Evolutionary conservation across 2,113 vertebrate genomes (phyloP), one percentile per base, ranked within the genome.

Genomic region (Chitala chitala): DNA sequence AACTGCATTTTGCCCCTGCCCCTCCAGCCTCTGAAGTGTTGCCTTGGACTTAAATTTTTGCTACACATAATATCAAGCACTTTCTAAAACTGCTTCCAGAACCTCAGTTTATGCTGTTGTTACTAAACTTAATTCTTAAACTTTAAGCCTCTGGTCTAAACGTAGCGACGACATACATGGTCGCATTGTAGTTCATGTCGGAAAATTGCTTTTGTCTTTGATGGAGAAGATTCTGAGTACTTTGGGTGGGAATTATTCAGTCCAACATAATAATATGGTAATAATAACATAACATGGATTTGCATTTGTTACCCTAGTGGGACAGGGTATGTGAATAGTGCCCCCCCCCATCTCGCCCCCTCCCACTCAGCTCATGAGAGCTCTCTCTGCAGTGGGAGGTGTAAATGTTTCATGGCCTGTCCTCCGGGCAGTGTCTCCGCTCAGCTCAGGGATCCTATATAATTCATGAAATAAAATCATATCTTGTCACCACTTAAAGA

Each of bases 181-280:
- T 69, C 17, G 4, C 20, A 4, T 53, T 53, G 15, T n/a, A 36
- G 53, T 69, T 48, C 46, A 29, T 7, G 22, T 15, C 26, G 17
- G 6, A 8, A n/a, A n/a, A 69, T 51, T 69, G 17, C 8, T 33
- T 53, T 69, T 24, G 50, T 53, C 68, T 53, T 69, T 69, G 26
- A 69, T 13, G 15, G 12, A 29, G n/a, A 69, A 33, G 48, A 69
- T 5, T 51, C 17, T 20, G 44, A 20, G 68, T 51, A 53, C 46
- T 17, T 69, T 48, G 33, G 13, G 53, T 31, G 68, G 26, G 48
- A 69, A 36, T 53, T 53, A 53, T 51, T 69, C 68, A 69, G 53
- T 29, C 48, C 48, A 51, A 42, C 29, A 48, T 69, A 69, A 69
- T 69, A 69, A 53, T 26, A 29, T 8, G 53, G 68, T 22, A 69